phyloP scores from a whole-genome alignment of 2,113 vertebrate species.

The Ibidorhyncha struthersii region DNA sequence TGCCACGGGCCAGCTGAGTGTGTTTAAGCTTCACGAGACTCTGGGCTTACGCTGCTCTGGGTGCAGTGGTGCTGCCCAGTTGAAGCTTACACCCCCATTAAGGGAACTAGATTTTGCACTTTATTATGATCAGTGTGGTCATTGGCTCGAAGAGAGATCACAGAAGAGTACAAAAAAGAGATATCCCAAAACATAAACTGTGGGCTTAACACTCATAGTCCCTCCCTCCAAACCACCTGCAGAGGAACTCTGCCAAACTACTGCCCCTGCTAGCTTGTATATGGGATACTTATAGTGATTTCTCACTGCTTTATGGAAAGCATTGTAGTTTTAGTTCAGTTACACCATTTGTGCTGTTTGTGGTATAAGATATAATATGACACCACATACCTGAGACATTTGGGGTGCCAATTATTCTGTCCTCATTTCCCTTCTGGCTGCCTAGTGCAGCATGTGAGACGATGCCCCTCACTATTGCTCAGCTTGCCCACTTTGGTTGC shows the following conservation, averaged over 20 bases:
- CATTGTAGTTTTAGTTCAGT: not conserved
- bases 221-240: not conserved
- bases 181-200: not conserved
- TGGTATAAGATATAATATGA: not conserved
- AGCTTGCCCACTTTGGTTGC: not conserved
- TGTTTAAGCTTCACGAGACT: not conserved
- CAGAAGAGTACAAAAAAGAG: not conserved
- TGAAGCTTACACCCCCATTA: not conserved
- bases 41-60: rapidly evolving
- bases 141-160: not conserved
- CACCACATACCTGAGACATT: not conserved
- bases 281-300: not conserved
- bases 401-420: not conserved
- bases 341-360: not conserved
- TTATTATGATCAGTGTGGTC: not conserved
- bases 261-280: not conserved
- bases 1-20: rapidly evolving
- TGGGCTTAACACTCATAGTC: not conserved
- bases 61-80: not conserved
- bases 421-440: not conserved
- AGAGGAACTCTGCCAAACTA: not conserved
- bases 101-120: not conserved
- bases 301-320: not conserved
- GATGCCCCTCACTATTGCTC: not conserved
- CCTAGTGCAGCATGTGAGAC: not conserved